phyloP scores from a whole-genome alignment of 1,140 invertebrate genomes.

The Diprion similis region DNA sequence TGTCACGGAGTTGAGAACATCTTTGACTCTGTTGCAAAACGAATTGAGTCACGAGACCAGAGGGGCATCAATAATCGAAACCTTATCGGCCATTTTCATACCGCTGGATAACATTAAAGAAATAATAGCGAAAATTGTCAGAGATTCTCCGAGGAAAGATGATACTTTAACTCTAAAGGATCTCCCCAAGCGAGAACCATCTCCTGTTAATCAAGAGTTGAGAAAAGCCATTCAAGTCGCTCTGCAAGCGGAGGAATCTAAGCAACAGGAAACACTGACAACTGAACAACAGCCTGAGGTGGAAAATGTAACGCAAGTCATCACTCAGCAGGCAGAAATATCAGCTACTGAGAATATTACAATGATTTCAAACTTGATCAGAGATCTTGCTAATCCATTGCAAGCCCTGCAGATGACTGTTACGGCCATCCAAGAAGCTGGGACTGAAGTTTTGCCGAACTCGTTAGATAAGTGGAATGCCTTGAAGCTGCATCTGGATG shows the following conservation, averaged over 20 bases:
- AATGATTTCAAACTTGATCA: constrained; percentile 29
- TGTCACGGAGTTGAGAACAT: constrained; percentile 35
- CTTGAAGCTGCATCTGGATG: not conserved
- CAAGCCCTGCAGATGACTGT: constrained; percentile 19
- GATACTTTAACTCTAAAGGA: not conserved
- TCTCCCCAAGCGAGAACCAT: constrained; percentile 3
- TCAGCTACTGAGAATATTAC: constrained; percentile 18
- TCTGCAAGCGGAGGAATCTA: not conserved
- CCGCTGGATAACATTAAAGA: constrained; percentile 42
- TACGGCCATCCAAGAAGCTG: constrained; percentile 12
- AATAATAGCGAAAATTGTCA: constrained; percentile 22
- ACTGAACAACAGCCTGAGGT: not conserved
- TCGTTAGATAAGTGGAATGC: not conserved
- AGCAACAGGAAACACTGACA: not conserved
- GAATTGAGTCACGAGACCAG: constrained; percentile 37
- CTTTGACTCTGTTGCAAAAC: constrained; percentile 32
- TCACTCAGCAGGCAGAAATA: not conserved
- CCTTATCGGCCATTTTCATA: constrained; percentile 44
- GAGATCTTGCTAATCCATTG: constrained; percentile 17
- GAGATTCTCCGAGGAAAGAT: constrained; percentile 7
- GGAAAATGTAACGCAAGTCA: not conserved
- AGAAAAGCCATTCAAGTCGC: not conserved
- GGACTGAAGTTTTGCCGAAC: not conserved
- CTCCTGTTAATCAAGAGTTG: constrained; percentile 14
- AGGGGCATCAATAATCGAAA: constrained; percentile 48